phyloP scores from a whole-genome alignment of 1,140 invertebrate genomes.

The Rhagoletis zephyria region DNA sequence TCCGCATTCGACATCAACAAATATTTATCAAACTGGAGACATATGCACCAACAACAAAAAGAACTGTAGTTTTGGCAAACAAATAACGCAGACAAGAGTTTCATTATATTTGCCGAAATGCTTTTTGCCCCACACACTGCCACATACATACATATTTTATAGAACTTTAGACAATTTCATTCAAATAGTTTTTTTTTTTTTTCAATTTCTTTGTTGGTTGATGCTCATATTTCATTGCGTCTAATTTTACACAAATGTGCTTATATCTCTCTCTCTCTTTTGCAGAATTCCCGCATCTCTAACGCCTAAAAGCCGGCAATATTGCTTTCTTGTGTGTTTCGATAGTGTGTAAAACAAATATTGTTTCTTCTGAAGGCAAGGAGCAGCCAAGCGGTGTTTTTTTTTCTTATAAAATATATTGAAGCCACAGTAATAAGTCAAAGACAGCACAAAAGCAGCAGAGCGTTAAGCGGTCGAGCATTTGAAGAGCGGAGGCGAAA shows the following conservation, averaged over 20 bases:
- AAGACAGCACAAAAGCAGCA: slow-evolving; percentile 28
- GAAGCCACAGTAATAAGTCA: slow-evolving; percentile 40
- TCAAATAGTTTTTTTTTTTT: background rate
- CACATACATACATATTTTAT: background rate
- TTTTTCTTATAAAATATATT: background rate
- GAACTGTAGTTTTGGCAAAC: background rate
- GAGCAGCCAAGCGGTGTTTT: background rate
- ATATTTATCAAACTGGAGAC: slow-evolving; percentile 24
- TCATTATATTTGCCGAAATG: background rate
- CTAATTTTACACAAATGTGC: slow-evolving; percentile 37
- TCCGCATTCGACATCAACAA: slow-evolving; percentile 11
- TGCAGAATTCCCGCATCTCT: background rate
- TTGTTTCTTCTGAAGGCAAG: background rate
- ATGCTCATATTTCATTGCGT: slow-evolving; percentile 46
- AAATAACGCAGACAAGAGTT: background rate
- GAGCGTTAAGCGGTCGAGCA: slow-evolving; percentile 25
- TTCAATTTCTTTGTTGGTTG: background rate
- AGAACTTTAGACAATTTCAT: no score
- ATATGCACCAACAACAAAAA: background rate
- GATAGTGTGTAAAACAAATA: background rate
- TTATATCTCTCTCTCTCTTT: background rate
- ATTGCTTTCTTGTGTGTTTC: background rate
- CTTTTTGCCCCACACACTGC: background rate
- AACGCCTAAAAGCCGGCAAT: slow-evolving; percentile 10
- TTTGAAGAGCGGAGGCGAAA: background rate